Percentiles rank a stretch among this genome's conserved stretches.
These are phyloP conservation scores for Ectemnius continuus DNA, from an alignment of 2,888 invertebrate species.

Conservation along the genomic window DNA sequence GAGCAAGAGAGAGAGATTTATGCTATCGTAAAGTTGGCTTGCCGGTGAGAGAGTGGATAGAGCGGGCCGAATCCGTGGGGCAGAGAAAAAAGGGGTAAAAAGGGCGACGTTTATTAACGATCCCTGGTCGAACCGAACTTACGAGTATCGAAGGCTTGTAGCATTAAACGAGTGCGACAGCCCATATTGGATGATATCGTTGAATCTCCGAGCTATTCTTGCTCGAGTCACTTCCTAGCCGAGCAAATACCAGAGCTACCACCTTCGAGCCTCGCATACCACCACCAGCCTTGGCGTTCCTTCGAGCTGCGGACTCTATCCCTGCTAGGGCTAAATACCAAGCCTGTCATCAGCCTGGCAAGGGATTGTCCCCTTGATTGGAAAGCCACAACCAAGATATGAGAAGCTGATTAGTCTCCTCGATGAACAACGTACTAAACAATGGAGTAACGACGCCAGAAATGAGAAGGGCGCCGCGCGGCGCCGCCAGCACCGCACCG, in stretches of 20 bases:
- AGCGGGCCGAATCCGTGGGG: background rate
- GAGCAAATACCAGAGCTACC: too few species aligned
- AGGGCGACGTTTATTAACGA: conserved; percentile 10
- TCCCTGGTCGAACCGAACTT: background rate
- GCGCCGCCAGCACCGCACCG: too few species aligned
- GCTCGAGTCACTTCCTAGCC: background rate
- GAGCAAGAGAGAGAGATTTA: background rate
- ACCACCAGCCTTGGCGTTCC: background rate
- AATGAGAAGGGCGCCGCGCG: conserved; percentile 13
- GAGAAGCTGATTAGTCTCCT: conserved; percentile 51
- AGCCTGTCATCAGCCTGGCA: conserved; percentile 1
- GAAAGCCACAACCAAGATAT: conserved; percentile 37
- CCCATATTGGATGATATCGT: conserved; percentile 26
- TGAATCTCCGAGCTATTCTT: conserved; percentile 19
- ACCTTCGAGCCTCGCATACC: conserved; percentile 2
- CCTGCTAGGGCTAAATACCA: conserved; percentile 26
- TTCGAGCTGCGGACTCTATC: conserved; percentile 21
- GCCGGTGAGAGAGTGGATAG: background rate
- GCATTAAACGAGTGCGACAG: conserved; percentile 8
- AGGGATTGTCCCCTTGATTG: conserved; percentile 43
- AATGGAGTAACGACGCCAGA: conserved; percentile 38
- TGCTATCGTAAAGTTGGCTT: background rate
- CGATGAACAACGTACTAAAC: conserved; percentile 43
- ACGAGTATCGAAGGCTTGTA: background rate
- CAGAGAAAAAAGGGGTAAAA: background rate